Evolutionary conservation across 92 coral and sea anemone genomes (phyloP).

Genomic region (Actinernus sp.): DNA sequence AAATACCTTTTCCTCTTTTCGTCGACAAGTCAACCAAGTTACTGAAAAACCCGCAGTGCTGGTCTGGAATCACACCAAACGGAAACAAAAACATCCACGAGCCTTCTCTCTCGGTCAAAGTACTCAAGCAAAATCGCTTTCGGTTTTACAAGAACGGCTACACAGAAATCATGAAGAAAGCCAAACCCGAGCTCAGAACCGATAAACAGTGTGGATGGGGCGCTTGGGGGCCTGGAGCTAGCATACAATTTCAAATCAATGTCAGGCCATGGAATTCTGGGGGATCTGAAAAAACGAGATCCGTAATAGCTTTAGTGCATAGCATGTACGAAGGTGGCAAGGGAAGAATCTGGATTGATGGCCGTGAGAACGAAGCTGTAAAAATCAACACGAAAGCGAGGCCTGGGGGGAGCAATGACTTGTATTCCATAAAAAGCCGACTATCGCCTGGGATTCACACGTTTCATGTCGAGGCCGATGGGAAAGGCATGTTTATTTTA

Average conservation of each 20-base stretch:
- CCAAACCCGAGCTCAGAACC: conserved; percentile 24
- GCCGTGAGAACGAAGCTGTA: conserved; percentile 6
- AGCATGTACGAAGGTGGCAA: conserved; percentile 36
- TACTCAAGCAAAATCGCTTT: no score
- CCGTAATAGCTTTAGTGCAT: conserved; percentile 52
- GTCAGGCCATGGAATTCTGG: conserved; percentile 2
- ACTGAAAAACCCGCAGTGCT: conserved; percentile 59
- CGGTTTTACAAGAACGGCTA: no score
- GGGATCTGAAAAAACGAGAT: no score
- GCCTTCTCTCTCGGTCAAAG: conserved; percentile 41
- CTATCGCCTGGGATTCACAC: conserved; percentile 49
- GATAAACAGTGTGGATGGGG: conserved; percentile 40
- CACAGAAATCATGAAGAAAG: no score
- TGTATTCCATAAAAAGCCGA: conserved; percentile 39
- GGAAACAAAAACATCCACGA: conserved; percentile 1
- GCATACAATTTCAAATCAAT: conserved; percentile 10
- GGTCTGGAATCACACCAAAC: conserved; percentile 79
- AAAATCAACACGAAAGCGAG: conserved; percentile 8
- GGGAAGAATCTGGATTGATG: conserved; percentile 56
- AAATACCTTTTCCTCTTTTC: no score
- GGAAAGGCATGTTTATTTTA: no score
- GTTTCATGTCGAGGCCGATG: no score
- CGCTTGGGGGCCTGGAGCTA: conserved; percentile 1
- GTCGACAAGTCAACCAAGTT: no score
- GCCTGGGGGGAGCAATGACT: conserved; percentile 32